Percentiles rank a stretch among this genome's conserved stretches.
Evolutionary conservation across 2,888 invertebrate genomes (phyloP).

Genomic region (Isoperla grammatica): DNA sequence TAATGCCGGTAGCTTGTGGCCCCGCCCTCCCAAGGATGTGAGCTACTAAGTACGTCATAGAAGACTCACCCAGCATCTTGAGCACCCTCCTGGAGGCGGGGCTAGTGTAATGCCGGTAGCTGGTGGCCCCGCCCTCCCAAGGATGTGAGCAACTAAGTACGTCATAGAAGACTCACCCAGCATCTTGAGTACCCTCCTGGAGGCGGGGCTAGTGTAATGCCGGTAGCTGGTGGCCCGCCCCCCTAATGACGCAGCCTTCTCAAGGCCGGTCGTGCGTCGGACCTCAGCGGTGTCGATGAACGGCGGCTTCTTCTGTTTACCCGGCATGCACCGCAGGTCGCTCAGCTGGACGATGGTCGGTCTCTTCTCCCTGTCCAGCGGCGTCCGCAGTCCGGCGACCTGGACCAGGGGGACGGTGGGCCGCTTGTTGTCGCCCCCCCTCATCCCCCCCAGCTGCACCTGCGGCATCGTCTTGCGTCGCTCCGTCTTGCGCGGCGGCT

Average conservation of each 20-base stretch:
- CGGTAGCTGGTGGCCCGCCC: slow-evolving; percentile 4
- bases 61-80: slow-evolving; percentile 74
- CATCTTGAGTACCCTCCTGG: slow-evolving; percentile 68
- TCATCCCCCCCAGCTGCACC: background rate
- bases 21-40: no score
- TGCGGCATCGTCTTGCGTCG: background rate
- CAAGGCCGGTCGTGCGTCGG: background rate
- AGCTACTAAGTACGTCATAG: no score
- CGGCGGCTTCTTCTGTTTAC: background rate
- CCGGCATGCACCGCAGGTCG: background rate
- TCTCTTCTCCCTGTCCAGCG: slow-evolving; percentile 12
- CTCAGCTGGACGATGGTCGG: background rate
- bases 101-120: slow-evolving; percentile 33
- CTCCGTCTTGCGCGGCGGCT: background rate
- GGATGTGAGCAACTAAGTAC: no score
- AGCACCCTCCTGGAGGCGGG: slow-evolving; percentile 63
- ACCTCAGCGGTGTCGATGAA: background rate
- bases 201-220: slow-evolving; percentile 48
- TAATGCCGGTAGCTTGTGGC: slow-evolving; percentile 15
- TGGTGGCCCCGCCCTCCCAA: no score
- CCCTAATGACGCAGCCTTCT: background rate
- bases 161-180: no score
- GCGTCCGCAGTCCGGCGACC: background rate
- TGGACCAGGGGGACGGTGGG: no score
- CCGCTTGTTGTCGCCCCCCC: background rate